phyloP scores from a whole-genome alignment of 1,140 invertebrate genomes.

The Idris sp. region DNA sequence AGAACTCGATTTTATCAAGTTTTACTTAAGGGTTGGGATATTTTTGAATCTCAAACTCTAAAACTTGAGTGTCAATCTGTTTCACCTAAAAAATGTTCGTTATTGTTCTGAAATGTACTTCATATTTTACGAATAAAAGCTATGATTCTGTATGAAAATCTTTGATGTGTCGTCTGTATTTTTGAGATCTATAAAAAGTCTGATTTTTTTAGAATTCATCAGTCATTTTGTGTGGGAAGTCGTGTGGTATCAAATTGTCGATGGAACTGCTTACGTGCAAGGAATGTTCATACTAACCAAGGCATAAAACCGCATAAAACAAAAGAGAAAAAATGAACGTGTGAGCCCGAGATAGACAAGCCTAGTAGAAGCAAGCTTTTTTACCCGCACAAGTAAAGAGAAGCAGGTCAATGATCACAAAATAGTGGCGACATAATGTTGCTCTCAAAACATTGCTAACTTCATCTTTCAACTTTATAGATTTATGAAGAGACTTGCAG shows the following conservation, averaged over 20 bases:
- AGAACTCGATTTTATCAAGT: too few relatives aligned
- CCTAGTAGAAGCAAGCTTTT: conserved; percentile 8
- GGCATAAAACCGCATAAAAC: conserved; percentile 24
- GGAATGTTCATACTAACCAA: conserved; percentile 30
- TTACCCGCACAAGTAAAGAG: conserved; percentile 14
- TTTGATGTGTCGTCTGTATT: too few relatives aligned
- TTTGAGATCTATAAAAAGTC: conserved; percentile 13
- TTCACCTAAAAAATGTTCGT: too few relatives aligned
- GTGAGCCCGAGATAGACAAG: conserved; percentile 18
- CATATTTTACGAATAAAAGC: too few relatives aligned
- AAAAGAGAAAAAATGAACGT: conserved; percentile 19
- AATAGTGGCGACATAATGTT: conserved; percentile 23
- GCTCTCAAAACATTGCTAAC: conserved; percentile 14
- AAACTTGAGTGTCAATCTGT: too few relatives aligned
- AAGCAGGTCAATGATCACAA: conserved; percentile 38
- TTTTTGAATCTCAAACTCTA: too few relatives aligned
- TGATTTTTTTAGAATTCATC: conserved; percentile 26
- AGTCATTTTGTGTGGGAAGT: conserved; percentile 28
- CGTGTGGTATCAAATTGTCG: conserved; percentile 36
- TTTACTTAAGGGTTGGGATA: too few relatives aligned
- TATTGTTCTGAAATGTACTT: too few relatives aligned
- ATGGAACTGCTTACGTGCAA: conserved; percentile 40
- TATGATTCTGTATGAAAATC: too few relatives aligned
- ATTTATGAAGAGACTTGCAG: conserved; percentile 11
- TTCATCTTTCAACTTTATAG: conserved; percentile 15